phyloP scores from a whole-genome alignment of 2,797 vertebrate species.

The Danio albolineatus region DNA sequence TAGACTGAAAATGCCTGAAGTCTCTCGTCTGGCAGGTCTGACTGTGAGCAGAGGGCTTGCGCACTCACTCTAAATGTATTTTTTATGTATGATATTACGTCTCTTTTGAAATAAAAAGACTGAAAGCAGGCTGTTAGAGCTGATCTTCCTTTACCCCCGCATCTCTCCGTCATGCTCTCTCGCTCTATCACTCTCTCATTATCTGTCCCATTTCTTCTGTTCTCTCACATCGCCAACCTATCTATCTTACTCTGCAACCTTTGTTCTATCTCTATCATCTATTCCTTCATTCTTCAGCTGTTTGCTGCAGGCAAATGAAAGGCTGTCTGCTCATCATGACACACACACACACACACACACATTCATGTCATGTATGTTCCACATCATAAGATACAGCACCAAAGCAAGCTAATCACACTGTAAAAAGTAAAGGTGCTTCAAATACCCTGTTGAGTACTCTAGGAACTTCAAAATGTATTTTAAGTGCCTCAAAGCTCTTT shows the following conservation, averaged over 20 bases:
- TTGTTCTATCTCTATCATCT: constrained; percentile 35
- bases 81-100: constrained; percentile 44
- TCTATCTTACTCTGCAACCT: constrained; percentile 24
- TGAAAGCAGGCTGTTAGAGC: constrained; percentile 52
- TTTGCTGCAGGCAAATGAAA: constrained; percentile 69
- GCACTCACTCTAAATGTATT: constrained; percentile 21
- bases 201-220: constrained; percentile 45
- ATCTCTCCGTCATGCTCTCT: constrained; percentile 54
- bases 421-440: too few species aligned
- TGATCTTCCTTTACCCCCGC: constrained; percentile 31
- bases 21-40: not conserved
- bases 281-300: constrained; percentile 70
- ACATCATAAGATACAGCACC: not conserved
- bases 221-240: constrained; percentile 42
- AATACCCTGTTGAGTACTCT: too few species aligned
- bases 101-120: constrained; percentile 38
- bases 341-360: not conserved
- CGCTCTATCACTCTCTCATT: constrained; percentile 12
- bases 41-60: not conserved
- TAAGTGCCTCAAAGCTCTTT: too few species aligned
- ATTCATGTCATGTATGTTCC: constrained; percentile 19
- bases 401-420: constrained; percentile 6
- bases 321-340: constrained; percentile 13
- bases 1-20: not conserved
- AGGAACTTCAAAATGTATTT: too few species aligned